These are phyloP conservation scores for Carassius gibelio DNA, from an alignment of 2,113 vertebrate genomes.

Conservation along the genomic window DNA sequence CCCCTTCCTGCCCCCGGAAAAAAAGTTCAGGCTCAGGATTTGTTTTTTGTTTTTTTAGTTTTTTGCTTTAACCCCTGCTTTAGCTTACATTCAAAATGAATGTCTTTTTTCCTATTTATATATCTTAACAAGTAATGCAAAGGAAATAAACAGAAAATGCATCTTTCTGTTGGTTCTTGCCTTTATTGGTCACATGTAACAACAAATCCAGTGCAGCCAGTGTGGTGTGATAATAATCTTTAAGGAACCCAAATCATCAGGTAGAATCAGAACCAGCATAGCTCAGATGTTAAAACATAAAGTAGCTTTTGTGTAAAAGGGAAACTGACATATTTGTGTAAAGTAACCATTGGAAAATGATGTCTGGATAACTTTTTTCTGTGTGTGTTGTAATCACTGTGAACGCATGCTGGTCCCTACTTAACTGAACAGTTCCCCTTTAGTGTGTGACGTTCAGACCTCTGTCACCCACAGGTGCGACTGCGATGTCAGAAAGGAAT, in stretches of 20 bases:
- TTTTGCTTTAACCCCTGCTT: too few species aligned
- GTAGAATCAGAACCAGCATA: neutral
- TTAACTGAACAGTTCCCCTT: neutral
- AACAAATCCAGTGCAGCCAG: neutral
- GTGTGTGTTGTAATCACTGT: neutral
- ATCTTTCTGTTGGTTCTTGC: neutral
- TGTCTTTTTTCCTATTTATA: too few species aligned
- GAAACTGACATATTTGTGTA: slow-evolving; percentile 10
- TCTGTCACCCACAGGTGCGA: slow-evolving; percentile 80
- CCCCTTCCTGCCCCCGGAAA: too few species aligned
- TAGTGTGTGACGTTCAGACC: neutral
- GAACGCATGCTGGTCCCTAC: neutral
- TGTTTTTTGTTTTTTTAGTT: too few species aligned
- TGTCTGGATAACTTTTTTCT: neutral
- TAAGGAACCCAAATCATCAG: neutral
- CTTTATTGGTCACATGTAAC: neutral
- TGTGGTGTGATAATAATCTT: neutral
- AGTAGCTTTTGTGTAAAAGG: neutral
- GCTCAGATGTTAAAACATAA: neutral
- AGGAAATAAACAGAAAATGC: neutral
- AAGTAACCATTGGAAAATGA: neutral
- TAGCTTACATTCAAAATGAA: too few species aligned
- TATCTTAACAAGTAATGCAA: neutral
- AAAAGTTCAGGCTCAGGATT: too few species aligned
- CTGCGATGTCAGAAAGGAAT: slow-evolving; percentile 98